Evolutionary conservation across 1,140 invertebrate genomes (phyloP).

Genomic region (Drosophila lowei): DNA sequence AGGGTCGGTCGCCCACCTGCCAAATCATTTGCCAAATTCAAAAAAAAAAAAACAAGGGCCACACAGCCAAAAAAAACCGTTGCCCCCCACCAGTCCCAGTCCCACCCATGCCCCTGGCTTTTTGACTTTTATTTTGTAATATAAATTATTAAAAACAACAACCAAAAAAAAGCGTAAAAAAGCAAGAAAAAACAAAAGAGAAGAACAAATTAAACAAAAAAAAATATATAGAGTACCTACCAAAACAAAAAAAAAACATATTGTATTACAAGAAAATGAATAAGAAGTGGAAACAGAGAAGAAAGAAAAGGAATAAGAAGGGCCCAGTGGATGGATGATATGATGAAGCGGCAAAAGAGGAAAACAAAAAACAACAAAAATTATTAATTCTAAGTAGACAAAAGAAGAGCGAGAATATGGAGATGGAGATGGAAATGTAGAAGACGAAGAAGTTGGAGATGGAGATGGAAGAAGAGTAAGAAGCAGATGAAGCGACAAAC

Average conservation of each 20-base stretch:
- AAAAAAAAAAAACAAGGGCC: neutral
- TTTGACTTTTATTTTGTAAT: conserved; percentile 38
- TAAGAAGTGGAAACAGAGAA: conserved; percentile 4
- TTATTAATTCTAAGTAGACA: conserved; percentile 76
- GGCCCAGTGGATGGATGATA: too few relatives aligned
- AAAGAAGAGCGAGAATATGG: conserved; percentile 21
- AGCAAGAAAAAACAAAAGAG: conserved; percentile 30
- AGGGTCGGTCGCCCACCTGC: conserved; percentile 44
- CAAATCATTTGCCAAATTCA: conserved; percentile 52
- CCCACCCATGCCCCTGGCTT: neutral
- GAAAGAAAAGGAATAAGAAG: conserved; percentile 17
- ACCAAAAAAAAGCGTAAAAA: conserved; percentile 17
- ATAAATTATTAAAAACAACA: conserved; percentile 31
- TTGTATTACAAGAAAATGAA: conserved; percentile 42
- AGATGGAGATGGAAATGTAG: neutral
- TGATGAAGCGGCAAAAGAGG: conserved; percentile 10
- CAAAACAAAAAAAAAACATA: conserved; percentile 34
- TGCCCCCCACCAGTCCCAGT: neutral
- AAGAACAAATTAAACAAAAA: neutral
- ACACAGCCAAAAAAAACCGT: neutral
- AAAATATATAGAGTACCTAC: conserved; percentile 37
- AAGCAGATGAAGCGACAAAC: conserved; percentile 39
- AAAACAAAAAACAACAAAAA: conserved; percentile 58
- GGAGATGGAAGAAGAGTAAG: neutral
- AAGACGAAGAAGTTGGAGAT: neutral